phyloP scores from a whole-genome alignment of 2,113 vertebrate genomes.

The Lathamus discolor region DNA sequence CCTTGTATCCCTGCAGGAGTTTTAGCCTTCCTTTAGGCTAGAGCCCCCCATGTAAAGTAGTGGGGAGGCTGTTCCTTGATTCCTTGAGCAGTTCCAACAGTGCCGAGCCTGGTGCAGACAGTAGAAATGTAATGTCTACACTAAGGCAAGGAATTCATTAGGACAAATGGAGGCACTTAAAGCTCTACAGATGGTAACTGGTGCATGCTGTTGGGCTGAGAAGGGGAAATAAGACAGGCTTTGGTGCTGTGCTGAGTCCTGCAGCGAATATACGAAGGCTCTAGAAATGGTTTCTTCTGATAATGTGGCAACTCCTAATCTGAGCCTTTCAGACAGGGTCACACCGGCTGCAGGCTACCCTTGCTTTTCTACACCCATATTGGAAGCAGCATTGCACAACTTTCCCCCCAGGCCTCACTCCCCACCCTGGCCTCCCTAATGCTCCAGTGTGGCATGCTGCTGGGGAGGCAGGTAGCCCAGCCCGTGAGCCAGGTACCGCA shows the following conservation, averaged over 20 bases:
- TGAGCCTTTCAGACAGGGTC: background rate
- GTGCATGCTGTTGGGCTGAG: background rate
- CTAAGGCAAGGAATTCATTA: background rate
- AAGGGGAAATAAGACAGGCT: background rate
- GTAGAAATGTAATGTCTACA: background rate
- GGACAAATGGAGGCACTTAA: background rate
- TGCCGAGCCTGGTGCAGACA: background rate
- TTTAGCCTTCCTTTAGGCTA: background rate
- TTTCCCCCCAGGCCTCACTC: background rate
- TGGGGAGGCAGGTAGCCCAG: background rate
- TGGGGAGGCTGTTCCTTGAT: background rate
- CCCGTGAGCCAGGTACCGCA: background rate
- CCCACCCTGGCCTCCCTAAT: background rate
- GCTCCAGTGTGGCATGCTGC: background rate
- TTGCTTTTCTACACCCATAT: background rate
- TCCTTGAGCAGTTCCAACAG: background rate
- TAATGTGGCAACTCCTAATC: background rate
- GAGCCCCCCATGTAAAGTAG: accelerated
- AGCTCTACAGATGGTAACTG: background rate
- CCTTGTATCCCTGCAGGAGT: background rate
- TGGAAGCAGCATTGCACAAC: background rate
- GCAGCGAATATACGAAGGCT: background rate
- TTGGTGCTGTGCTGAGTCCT: background rate
- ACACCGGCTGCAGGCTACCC: accelerated
- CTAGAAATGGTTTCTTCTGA: background rate